Evolutionary conservation across 2,797 vertebrate species (phyloP), one percentile per base, ranked within the genome.

Genomic region (Myotis findleyi): DNA sequence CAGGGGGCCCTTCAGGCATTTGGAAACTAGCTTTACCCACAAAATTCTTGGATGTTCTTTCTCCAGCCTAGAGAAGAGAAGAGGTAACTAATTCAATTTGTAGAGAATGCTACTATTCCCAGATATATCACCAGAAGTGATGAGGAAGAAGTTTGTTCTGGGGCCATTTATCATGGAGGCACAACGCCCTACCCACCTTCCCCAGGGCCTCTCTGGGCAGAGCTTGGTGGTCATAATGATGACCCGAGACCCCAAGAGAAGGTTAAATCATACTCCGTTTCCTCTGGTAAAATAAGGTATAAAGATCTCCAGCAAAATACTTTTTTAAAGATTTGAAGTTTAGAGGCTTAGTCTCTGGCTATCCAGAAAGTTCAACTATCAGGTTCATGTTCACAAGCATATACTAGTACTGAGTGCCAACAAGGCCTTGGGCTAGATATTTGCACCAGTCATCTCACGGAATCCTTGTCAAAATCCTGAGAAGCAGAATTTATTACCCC

Each of bases 11-110:
- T 84, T 51, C 38, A 57, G 47, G 41, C 81, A 82, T 83, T 20
- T 72, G 23, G 75, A 94, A 91, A 80, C 68, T 91, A 44, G 79
- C 82, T 92, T 94, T 62, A 87, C 57, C 62, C 59, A 82, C 55
- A 75, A 85, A 91, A 86, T 23, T 85, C 30, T 89, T 85, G 62
- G 66, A 75, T 69, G 44, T 66, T 81, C 30, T 88, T 89, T 93
- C 87, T 41, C 18, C 71, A 93, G 51, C 12, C 55, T 69, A 75
- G 20, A 85, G 72, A 73, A 90, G 33, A 83, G 5, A 12, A 68
- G 16, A 85, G 10, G 27, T 0, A 85, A 66, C 71, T 23, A 59
- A 91, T 62, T 89, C 71, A 75, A 72, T 55, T 33, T 23, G 27
- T 41, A 20, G 11, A 83, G 64, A 97, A 92, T 92, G 55, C 55